phyloP scores from a whole-genome alignment of 37 sponge, comb jelly and placozoan genomes.

The Axinella damicornis region DNA sequence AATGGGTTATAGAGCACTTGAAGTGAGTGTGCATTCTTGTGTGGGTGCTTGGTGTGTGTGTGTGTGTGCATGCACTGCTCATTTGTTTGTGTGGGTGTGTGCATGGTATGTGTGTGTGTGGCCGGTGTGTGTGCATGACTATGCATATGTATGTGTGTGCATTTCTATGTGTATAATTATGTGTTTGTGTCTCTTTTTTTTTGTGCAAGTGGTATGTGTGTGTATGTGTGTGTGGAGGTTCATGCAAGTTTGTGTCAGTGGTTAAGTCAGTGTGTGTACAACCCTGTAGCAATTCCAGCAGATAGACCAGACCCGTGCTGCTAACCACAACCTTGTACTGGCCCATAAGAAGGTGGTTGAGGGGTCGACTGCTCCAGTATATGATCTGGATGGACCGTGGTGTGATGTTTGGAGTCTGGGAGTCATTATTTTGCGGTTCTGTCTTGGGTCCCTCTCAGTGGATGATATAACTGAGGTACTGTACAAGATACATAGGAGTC shows the following conservation, averaged over 20 bases:
- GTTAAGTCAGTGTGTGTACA: constrained; percentile 11
- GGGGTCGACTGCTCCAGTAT: neutral
- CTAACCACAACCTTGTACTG: neutral
- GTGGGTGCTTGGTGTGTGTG: constrained; percentile 5
- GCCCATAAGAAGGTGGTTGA: too few relatives aligned
- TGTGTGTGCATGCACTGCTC: constrained; percentile 2
- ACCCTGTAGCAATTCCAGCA: neutral
- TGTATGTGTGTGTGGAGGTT: neutral
- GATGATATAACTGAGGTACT: too few relatives aligned
- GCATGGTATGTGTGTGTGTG: constrained; percentile 12
- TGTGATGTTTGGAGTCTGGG: constrained; percentile 4
- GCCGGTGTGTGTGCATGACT: neutral
- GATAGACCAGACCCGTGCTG: neutral
- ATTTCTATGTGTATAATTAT: constrained; percentile 33
- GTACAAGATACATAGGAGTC: too few relatives aligned
- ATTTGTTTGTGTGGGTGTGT: constrained; percentile 20
- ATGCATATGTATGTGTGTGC: constrained; percentile 9
- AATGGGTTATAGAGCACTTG: neutral
- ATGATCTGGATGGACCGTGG: neutral
- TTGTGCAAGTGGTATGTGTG: neutral
- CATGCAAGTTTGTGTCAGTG: too few relatives aligned
- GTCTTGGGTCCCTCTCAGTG: neutral
- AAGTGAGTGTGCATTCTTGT: neutral
- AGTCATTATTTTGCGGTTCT: neutral
- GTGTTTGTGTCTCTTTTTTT: too few relatives aligned